A percentile compares a stretch with the other conserved stretches of the same genome.
Conservation (phyloP, 1,140 invertebrate genomes). For the Anthonomus grandis region DNA sequence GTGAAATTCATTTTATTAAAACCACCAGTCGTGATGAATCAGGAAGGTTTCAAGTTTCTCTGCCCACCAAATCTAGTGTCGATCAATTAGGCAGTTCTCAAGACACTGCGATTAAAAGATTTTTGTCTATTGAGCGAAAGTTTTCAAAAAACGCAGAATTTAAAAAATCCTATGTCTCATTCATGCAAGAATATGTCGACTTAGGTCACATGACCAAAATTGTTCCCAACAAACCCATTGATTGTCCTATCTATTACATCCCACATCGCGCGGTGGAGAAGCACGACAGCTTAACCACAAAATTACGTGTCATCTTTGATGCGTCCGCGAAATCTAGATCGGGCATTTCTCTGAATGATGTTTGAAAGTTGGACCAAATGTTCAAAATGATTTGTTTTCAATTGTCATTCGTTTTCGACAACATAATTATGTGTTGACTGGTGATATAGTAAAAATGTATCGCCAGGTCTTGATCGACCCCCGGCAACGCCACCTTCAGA, state of each 20-base stretch:
- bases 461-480: constrained; percentile 41
- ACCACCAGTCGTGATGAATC: background rate
- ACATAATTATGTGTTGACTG: constrained; percentile 35
- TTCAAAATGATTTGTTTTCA: constrained; percentile 38
- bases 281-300: constrained; percentile 35
- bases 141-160: constrained; percentile 29
- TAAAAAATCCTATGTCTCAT: constrained; percentile 35
- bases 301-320: constrained; percentile 32
- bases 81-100: constrained; percentile 29
- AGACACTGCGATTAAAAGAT: constrained; percentile 23
- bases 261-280: no score
- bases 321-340: constrained; percentile 26
- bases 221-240: no score
- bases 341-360: constrained; percentile 35
- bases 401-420: constrained; percentile 41
- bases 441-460: constrained; percentile 50
- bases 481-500: constrained; percentile 47
- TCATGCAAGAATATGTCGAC: constrained; percentile 46
- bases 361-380: constrained; percentile 32
- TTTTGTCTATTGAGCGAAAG: constrained; percentile 18
- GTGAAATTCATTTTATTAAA: constrained; percentile 23
- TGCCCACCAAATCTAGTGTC: constrained; percentile 13
- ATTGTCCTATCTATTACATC: no score
- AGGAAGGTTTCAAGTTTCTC: constrained; percentile 22
- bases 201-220: constrained; percentile 43